Percentiles rank a stretch among this genome's conserved stretches.
These are phyloP conservation scores for Propithecus deckenii DNA, from an alignment of 2,797 vertebrate genomes.

Conservation along the genomic window DNA sequence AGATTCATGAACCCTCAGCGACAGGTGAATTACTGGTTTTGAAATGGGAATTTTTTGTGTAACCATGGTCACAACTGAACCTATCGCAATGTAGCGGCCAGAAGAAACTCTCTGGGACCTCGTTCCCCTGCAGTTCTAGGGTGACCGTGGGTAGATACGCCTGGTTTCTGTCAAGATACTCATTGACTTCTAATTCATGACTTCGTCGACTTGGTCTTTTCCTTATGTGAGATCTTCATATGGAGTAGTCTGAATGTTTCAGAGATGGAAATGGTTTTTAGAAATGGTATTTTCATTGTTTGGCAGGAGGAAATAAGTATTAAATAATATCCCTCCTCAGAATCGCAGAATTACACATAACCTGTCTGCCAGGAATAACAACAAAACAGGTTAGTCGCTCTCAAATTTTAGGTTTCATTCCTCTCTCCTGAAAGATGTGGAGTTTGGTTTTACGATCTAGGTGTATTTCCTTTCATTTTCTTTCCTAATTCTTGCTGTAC, in stretches of 20 bases:
- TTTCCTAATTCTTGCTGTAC: not conserved
- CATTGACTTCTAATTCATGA: not conserved
- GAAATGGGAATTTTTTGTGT: not conserved
- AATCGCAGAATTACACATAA: not conserved
- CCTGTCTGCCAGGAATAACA: not conserved
- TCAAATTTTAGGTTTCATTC: not conserved
- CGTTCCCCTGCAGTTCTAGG: not conserved
- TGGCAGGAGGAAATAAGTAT: not conserved
- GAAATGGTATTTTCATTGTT: not conserved
- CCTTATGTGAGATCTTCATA: not conserved
- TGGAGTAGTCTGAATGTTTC: not conserved
- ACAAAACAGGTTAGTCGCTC: not conserved
- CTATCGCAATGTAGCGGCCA: not conserved
- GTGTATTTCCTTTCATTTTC: not conserved
- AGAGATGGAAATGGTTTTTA: not conserved
- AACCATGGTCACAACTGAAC: not conserved
- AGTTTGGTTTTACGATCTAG: not conserved
- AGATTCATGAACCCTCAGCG: not conserved
- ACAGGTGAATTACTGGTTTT: not conserved
- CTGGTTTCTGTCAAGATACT: not conserved
- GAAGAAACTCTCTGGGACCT: not conserved
- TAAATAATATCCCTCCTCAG: not conserved
- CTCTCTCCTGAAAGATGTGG: not conserved
- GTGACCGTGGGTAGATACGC: fast-evolving
- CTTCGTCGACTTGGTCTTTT: not conserved